phyloP scores from a whole-genome alignment of 2,888 invertebrate genomes.

The Drosophila incognita region DNA sequence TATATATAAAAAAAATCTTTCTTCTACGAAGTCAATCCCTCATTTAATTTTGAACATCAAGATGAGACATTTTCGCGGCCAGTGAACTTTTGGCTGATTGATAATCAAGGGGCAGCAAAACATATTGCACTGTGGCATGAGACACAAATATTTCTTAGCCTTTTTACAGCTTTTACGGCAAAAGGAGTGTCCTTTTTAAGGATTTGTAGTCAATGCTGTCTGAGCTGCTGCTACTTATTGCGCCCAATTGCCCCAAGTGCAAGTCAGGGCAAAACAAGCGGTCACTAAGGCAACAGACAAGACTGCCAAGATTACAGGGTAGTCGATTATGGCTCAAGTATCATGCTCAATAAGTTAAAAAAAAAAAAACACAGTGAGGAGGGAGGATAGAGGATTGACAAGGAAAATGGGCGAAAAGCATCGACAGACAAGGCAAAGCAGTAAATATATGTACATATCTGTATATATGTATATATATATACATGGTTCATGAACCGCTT shows the following conservation, averaged over 20 bases:
- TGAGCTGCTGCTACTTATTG: constrained; percentile 44
- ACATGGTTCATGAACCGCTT: constrained; percentile 13
- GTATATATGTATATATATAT: background rate
- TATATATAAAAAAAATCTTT: background rate
- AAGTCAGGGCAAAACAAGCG: background rate
- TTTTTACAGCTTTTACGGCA: background rate
- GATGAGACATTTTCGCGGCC: background rate
- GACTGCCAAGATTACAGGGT: constrained; percentile 58
- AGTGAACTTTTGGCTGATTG: constrained; percentile 22
- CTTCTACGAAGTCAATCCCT: background rate
- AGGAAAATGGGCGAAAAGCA: constrained; percentile 26
- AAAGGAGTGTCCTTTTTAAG: constrained; percentile 1
- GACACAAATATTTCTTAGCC: constrained; percentile 13
- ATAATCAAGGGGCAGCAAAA: constrained; percentile 18
- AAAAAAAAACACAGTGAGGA: constrained; percentile 34
- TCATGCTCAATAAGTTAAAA: constrained; percentile 49
- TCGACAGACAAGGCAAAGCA: constrained; percentile 14
- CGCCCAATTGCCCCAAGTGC: constrained; percentile 47
- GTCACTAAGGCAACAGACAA: constrained; percentile 65
- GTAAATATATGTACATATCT: background rate
- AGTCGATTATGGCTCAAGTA: constrained; percentile 64
- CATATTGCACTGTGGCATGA: background rate
- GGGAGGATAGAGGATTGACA: background rate
- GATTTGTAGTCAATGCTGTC: constrained; percentile 46
- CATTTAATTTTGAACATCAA: background rate